Conservation (phyloP, 2,797 vertebrate genomes). For the Esox lucius region DNA sequence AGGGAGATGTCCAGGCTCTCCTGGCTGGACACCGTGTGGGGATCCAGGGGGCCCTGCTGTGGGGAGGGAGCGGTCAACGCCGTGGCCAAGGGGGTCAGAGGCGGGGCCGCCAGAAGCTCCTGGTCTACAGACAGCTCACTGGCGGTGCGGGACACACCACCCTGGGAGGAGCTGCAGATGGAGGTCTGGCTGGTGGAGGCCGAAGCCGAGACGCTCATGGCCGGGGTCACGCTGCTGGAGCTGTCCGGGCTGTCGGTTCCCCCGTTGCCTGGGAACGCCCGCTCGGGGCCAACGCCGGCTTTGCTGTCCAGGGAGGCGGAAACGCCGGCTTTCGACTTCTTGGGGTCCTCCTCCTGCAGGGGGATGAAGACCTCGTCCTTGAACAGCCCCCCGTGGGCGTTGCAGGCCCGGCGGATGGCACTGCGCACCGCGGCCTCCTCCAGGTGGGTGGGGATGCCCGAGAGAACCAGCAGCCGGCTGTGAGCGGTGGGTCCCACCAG, state of each 20-base stretch:
- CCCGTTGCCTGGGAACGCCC: slow-evolving; percentile 63
- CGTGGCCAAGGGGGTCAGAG: slow-evolving; percentile 71
- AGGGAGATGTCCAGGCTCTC: slow-evolving; percentile 94
- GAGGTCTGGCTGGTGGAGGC: slow-evolving; percentile 95
- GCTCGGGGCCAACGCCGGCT: slow-evolving; percentile 72
- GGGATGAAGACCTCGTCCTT: slow-evolving; percentile 97
- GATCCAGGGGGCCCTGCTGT: slow-evolving; percentile 79
- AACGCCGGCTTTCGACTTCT: slow-evolving; percentile 79
- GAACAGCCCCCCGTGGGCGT: slow-evolving; percentile 93
- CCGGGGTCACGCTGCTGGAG: slow-evolving; percentile 89
- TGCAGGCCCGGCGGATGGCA: slow-evolving; percentile 94
- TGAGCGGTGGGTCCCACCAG: slow-evolving; percentile 92
- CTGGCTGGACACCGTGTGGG: slow-evolving; percentile 91
- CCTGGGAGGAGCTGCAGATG: slow-evolving; percentile 93
- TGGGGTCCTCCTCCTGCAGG: slow-evolving; percentile 88
- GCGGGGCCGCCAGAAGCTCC: slow-evolving; percentile 74
- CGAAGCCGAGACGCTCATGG: slow-evolving; percentile 89
- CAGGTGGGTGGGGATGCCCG: slow-evolving; percentile 93
- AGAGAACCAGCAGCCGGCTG: slow-evolving; percentile 93
- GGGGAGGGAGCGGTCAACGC: slow-evolving; percentile 68
- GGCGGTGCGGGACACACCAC: slow-evolving; percentile 83
- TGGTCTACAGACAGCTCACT: slow-evolving; percentile 89
- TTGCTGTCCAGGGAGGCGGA: slow-evolving; percentile 76
- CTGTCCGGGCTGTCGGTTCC: slow-evolving; percentile 88
- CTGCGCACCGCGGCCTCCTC: slow-evolving; percentile 88